Conservation (phyloP, 2,797 vertebrate genomes). For the Valencia hispanica region DNA sequence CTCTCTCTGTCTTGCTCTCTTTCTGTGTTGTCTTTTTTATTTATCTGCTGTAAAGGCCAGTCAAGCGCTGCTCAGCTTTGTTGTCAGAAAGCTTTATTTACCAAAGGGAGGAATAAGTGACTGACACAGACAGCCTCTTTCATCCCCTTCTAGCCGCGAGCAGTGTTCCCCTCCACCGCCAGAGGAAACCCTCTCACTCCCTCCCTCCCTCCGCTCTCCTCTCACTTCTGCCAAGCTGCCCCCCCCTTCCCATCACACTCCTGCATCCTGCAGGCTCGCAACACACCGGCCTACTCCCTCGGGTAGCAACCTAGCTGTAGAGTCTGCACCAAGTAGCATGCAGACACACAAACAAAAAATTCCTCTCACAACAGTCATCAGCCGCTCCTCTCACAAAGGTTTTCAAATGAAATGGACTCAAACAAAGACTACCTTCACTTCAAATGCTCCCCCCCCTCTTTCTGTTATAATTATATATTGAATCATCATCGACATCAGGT, state of each 20-base stretch:
- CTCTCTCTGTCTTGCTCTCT: slow-evolving; percentile 53
- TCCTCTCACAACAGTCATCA: slow-evolving; percentile 57
- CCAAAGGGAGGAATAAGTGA: slow-evolving; percentile 85
- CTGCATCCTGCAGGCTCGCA: slow-evolving; percentile 71
- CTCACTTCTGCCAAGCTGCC: slow-evolving; percentile 60
- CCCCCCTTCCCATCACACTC: slow-evolving; percentile 46
- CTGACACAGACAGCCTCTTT: slow-evolving; percentile 84
- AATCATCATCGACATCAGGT: slow-evolving; percentile 15
- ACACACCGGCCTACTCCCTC: slow-evolving; percentile 72
- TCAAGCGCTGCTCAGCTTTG: slow-evolving; percentile 83
- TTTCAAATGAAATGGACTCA: slow-evolving; percentile 44
- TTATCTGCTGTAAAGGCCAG: slow-evolving; percentile 82
- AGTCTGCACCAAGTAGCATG: slow-evolving; percentile 50
- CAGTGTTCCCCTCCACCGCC: slow-evolving; percentile 79
- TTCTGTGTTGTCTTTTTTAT: slow-evolving; percentile 82
- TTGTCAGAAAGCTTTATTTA: slow-evolving; percentile 89
- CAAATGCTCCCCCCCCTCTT: slow-evolving; percentile 39
- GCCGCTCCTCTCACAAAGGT: slow-evolving; percentile 25
- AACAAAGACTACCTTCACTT: slow-evolving; percentile 58
- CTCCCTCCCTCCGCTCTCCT: slow-evolving; percentile 26
- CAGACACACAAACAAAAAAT: slow-evolving; percentile 39
- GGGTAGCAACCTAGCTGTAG: slow-evolving; percentile 74
- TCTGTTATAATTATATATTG: slow-evolving; percentile 32
- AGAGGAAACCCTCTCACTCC: slow-evolving; percentile 68
- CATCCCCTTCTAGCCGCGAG: slow-evolving; percentile 82